Conservation (phyloP, 2,113 vertebrate genomes). For the Oxyura jamaicensis region DNA sequence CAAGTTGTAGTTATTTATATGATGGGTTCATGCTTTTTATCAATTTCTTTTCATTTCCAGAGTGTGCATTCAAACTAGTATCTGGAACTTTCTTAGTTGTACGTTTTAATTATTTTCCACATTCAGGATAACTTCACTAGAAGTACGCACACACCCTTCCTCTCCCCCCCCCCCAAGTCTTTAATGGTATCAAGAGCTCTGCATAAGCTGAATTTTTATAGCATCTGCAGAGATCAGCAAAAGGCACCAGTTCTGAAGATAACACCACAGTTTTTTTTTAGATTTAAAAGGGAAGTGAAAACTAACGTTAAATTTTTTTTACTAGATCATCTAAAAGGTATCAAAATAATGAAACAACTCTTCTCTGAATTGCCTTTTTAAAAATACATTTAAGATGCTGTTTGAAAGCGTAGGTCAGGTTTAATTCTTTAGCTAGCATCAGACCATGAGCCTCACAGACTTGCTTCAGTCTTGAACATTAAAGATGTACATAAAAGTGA, state of each 20-base stretch:
- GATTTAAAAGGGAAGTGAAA: constrained; percentile 39
- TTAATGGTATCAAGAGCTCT: constrained; percentile 36
- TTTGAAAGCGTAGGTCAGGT: neutral
- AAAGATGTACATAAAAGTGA: neutral
- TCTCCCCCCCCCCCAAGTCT: neutral
- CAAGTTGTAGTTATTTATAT: constrained; percentile 37
- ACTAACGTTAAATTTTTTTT: neutral
- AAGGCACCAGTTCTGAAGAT: constrained; percentile 53
- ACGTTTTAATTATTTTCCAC: neutral
- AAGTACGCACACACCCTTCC: constrained; percentile 11
- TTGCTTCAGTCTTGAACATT: neutral
- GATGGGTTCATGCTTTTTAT: constrained; percentile 46
- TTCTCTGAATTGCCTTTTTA: neutral
- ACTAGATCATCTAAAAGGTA: constrained; percentile 7
- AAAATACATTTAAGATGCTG: neutral
- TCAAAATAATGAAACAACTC: neutral
- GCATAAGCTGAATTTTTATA: neutral
- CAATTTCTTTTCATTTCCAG: constrained; percentile 29
- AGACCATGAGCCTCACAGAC: neutral
- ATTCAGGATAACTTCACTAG: constrained; percentile 21
- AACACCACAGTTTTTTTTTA: constrained; percentile 15
- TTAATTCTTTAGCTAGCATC: neutral
- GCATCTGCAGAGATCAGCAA: constrained; percentile 44
- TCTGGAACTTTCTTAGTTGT: neutral
- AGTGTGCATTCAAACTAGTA: constrained; percentile 34